Evolutionary conservation across 92 coral and sea anemone genomes (phyloP).

Genomic region (Hydrozoanthus gracilis): DNA sequence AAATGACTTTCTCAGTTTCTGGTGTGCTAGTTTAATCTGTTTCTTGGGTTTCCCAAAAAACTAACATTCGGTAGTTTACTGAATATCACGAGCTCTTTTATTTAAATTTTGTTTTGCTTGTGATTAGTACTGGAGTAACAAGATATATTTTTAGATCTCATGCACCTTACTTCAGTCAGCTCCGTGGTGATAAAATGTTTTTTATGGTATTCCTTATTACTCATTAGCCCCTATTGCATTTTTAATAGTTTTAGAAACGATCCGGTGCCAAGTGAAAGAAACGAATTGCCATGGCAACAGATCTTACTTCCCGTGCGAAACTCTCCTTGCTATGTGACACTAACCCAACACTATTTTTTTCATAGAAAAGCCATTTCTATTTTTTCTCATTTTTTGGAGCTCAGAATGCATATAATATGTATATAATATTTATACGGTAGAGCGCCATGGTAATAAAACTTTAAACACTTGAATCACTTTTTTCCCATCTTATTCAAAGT

Average conservation of each 20-base stretch:
- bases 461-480: too few relatives aligned
- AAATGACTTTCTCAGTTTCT: too few relatives aligned
- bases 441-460: neutral
- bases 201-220: slow-evolving; percentile 30
- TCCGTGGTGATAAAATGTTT: slow-evolving; percentile 36
- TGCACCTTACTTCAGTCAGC: neutral
- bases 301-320: neutral
- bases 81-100: neutral
- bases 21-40: neutral
- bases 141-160: neutral
- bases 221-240: slow-evolving; percentile 33
- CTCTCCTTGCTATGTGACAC: neutral
- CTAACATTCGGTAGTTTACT: neutral
- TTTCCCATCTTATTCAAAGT: too few relatives aligned
- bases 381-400: neutral
- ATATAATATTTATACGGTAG: neutral
- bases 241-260: slow-evolving; percentile 10
- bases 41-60: neutral
- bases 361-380: neutral
- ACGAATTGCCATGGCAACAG: slow-evolving; percentile 17
- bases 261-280: slow-evolving; percentile 22
- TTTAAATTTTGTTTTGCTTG: neutral
- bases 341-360: neutral
- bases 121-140: neutral
- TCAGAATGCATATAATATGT: neutral